These are phyloP conservation scores for Chrysolina americana DNA, from an alignment of 2,888 invertebrate genomes.

Conservation along the genomic window DNA sequence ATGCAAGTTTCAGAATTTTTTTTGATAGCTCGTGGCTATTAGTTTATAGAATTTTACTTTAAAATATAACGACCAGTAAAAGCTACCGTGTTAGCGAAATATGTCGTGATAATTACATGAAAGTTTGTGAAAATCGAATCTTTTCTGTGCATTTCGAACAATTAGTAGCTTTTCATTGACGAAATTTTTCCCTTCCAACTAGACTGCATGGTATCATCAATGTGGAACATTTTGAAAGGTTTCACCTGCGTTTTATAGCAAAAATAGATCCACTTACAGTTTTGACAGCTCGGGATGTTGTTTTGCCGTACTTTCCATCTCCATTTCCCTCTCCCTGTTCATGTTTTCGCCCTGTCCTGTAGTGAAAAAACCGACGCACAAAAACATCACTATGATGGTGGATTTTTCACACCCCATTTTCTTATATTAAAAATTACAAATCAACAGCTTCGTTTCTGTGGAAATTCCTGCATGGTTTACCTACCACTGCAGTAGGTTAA, in stretches of 20 bases:
- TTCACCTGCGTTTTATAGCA: not conserved
- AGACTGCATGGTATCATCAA: not conserved
- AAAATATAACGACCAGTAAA: too few relatives aligned
- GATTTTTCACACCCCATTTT: constrained; percentile 52
- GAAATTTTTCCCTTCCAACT: too few relatives aligned
- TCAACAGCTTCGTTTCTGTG: constrained; percentile 25
- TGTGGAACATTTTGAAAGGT: not conserved
- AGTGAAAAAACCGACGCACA: constrained; percentile 50
- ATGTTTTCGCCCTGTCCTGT: constrained; percentile 52
- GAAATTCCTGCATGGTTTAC: constrained; percentile 6
- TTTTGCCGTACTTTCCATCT: constrained; percentile 52
- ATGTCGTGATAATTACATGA: too few relatives aligned
- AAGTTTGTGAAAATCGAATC: too few relatives aligned
- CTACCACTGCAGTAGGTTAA: constrained; percentile 36
- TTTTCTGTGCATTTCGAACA: too few relatives aligned
- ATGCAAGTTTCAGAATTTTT: too few relatives aligned
- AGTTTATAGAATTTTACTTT: too few relatives aligned
- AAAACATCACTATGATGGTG: constrained; percentile 50
- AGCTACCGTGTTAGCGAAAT: too few relatives aligned
- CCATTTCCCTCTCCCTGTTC: constrained; percentile 52
- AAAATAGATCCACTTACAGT: constrained; percentile 55
- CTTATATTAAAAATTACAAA: constrained; percentile 21
- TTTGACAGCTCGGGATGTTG: constrained; percentile 62
- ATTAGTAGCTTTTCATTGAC: too few relatives aligned
- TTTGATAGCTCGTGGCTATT: too few relatives aligned